A percentile compares a stretch with the other conserved stretches of the same genome.
These are phyloP conservation scores for Lapara coniferarum DNA, from an alignment of 2,888 invertebrate species.

Conservation along the genomic window DNA sequence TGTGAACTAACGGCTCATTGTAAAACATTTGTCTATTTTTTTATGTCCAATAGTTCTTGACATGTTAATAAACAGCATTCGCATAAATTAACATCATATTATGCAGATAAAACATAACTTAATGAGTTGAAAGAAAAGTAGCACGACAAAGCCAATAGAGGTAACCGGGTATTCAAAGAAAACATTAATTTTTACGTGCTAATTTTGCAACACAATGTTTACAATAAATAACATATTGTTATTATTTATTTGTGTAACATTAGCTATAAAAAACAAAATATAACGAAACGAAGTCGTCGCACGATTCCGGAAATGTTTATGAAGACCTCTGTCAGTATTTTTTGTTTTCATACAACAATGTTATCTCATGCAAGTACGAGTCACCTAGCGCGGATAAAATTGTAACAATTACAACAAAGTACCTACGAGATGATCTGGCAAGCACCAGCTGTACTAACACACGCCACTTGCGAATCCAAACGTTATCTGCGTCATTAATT, in stretches of 20 bases:
- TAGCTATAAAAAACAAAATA: background rate
- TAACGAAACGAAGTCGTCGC: too few species aligned
- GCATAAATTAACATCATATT: background rate
- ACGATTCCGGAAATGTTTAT: background rate
- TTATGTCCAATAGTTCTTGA: conserved; percentile 32
- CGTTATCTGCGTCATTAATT: conserved; percentile 68
- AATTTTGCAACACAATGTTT: conserved; percentile 4
- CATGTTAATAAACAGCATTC: background rate
- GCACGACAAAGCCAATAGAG: background rate
- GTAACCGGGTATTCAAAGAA: conserved; percentile 10
- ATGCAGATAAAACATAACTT: background rate
- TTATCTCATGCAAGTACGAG: conserved; percentile 49
- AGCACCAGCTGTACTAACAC: conserved; percentile 63
- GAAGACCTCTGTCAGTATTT: too few species aligned
- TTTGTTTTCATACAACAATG: background rate
- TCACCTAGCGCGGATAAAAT: conserved; percentile 49
- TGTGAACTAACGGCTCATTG: conserved; percentile 58
- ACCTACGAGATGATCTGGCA: conserved; percentile 35
- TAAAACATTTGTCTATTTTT: conserved; percentile 49
- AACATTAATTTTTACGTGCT: background rate
- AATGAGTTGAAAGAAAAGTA: background rate
- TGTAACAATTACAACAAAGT: conserved; percentile 38
- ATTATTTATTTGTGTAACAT: background rate
- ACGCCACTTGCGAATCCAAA: conserved; percentile 56
- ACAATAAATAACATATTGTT: background rate